Conservation (phyloP, 2,113 vertebrate genomes). For the Ophiodon elongatus region DNA sequence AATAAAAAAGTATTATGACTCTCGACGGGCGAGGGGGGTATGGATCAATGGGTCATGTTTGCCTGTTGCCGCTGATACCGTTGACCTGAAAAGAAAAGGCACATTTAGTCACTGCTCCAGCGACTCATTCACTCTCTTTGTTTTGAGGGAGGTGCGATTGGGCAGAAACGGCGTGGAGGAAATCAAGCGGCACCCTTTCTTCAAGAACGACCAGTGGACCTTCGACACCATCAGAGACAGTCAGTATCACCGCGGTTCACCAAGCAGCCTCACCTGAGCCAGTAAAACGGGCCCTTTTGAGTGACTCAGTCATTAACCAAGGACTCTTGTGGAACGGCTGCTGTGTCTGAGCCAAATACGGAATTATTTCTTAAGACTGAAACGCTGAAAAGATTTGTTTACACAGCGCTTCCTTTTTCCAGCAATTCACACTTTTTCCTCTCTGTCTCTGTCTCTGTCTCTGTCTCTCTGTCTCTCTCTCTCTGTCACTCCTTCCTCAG, state of each 20-base stretch:
- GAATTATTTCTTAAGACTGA: neutral
- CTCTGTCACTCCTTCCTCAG: conserved; percentile 70
- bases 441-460: neutral
- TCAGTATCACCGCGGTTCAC: conserved; percentile 81
- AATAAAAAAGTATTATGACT: neutral
- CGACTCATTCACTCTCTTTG: conserved; percentile 43
- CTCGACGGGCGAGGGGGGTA: neutral
- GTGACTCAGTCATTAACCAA: neutral
- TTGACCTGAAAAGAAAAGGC: neutral
- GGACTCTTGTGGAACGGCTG: neutral
- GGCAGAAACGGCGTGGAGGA: conserved; percentile 97
- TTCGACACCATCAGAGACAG: conserved; percentile 97
- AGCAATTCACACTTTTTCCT: conserved; percentile 27
- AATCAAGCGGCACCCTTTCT: conserved; percentile 97
- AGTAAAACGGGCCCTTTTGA: neutral
- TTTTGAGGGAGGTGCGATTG: conserved; percentile 94
- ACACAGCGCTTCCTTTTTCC: conserved; percentile 23
- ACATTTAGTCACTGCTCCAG: neutral
- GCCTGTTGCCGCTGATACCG: neutral
- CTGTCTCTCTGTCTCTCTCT: neutral
- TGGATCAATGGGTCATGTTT: neutral
- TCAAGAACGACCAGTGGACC: conserved; percentile 98
- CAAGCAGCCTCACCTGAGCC: neutral
- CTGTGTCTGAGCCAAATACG: neutral
- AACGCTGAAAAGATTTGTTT: conserved; percentile 7